phyloP scores from a whole-genome alignment of 2,113 vertebrate species.

The Cyphomyrus plagiostoma region DNA sequence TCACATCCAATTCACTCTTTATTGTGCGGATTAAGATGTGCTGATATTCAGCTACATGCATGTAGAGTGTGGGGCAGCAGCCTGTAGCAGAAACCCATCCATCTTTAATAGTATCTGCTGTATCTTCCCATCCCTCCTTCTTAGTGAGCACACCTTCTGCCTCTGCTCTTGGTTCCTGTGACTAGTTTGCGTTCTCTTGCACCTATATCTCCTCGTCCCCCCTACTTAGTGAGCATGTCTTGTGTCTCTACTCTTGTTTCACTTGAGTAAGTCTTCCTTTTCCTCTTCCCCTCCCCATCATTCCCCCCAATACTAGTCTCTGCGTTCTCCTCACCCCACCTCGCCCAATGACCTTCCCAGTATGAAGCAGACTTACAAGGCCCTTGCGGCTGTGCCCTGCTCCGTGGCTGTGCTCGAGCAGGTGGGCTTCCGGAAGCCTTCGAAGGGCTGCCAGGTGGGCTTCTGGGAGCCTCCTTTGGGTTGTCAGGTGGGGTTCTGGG shows the following conservation, averaged over 20 bases:
- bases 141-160: constrained; percentile 32
- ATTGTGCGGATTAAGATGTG: background rate
- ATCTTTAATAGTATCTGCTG: background rate
- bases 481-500: background rate
- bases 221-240: constrained; percentile 33
- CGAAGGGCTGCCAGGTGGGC: background rate
- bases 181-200: background rate
- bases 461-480: background rate
- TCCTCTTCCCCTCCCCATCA: background rate
- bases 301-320: constrained; percentile 55
- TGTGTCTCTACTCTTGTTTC: constrained; percentile 31
- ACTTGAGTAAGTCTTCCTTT: constrained; percentile 14
- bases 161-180: constrained; percentile 31
- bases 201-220: background rate
- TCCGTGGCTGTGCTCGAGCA: constrained; percentile 70
- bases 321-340: constrained; percentile 53
- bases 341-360: constrained; percentile 70
- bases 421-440: constrained; percentile 64
- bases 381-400: constrained; percentile 84
- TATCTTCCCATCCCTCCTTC: background rate
- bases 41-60: background rate
- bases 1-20: background rate
- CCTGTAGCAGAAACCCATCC: background rate
- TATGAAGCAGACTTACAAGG: constrained; percentile 88
- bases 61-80: background rate